These are phyloP conservation scores for Drosophila fuyamai DNA, from an alignment of 1,140 invertebrate genomes.

Conservation along the genomic window DNA sequence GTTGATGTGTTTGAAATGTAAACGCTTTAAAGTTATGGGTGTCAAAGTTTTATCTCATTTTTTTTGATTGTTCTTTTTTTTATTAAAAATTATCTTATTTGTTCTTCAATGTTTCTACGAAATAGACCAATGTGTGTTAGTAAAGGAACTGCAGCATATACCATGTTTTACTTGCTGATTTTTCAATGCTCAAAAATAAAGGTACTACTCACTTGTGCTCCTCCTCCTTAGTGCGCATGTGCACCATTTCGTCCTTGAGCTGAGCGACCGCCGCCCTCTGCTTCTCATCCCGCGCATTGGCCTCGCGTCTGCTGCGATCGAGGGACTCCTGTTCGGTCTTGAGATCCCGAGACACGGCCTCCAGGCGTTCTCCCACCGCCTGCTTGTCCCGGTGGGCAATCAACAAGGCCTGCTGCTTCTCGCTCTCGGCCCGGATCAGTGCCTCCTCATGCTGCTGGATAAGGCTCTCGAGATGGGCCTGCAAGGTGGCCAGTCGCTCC, in stretches of 20 bases:
- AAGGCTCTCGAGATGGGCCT: slow-evolving; percentile 90
- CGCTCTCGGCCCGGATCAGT: slow-evolving; percentile 92
- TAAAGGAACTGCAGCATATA: too few species aligned
- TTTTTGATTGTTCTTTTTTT: too few species aligned
- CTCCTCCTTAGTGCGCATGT: slow-evolving; percentile 88
- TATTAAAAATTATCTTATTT: too few species aligned
- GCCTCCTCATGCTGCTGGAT: slow-evolving; percentile 94
- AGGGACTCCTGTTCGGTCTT: slow-evolving; percentile 89
- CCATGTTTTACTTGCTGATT: too few species aligned
- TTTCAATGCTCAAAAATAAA: too few species aligned
- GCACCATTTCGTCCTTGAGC: slow-evolving; percentile 90
- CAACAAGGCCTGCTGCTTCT: slow-evolving; percentile 94
- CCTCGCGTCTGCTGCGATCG: slow-evolving; percentile 89
- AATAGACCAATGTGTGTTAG: too few species aligned
- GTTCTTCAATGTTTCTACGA: too few species aligned
- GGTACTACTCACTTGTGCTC: slow-evolving; percentile 87
- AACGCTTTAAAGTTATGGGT: too few species aligned
- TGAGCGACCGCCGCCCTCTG: slow-evolving; percentile 89
- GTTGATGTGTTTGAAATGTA: too few species aligned
- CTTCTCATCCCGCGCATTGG: slow-evolving; percentile 89
- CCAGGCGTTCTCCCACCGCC: slow-evolving; percentile 91
- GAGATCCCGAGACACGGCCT: slow-evolving; percentile 88
- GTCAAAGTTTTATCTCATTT: too few species aligned
- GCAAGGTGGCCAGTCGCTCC: slow-evolving; percentile 90
- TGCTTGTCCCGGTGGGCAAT: slow-evolving; percentile 95